Evolutionary conservation across 1,140 invertebrate genomes (phyloP).

Genomic region (Conopomorpha cramerella): DNA sequence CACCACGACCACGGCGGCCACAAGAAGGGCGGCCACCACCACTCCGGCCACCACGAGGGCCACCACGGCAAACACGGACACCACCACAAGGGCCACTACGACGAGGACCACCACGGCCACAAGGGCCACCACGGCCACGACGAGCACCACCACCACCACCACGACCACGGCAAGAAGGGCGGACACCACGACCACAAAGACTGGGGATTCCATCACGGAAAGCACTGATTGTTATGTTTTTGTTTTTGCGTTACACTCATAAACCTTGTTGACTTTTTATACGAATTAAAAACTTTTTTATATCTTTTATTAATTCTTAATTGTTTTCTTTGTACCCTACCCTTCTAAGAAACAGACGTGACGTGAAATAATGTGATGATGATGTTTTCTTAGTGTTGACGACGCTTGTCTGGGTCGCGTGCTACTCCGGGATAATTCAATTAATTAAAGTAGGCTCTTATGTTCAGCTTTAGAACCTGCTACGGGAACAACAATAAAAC

Average conservation of each 20-base stretch:
- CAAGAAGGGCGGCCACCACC: slow-evolving; percentile 67
- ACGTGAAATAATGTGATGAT: too few relatives aligned
- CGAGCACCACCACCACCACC: slow-evolving; percentile 68
- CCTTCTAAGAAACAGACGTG: too few relatives aligned
- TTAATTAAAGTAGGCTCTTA: too few relatives aligned
- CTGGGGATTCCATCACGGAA: slow-evolving; percentile 63
- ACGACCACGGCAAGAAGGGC: slow-evolving; percentile 70
- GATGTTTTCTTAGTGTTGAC: too few relatives aligned
- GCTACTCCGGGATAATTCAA: too few relatives aligned
- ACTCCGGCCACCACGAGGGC: slow-evolving; percentile 65
- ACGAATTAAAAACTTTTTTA: slow-evolving; percentile 25
- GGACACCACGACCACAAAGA: slow-evolving; percentile 69
- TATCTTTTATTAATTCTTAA: too few relatives aligned
- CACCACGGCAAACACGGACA: slow-evolving; percentile 66
- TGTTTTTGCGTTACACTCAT: slow-evolving; percentile 7
- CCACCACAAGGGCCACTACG: slow-evolving; percentile 66
- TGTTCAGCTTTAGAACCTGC: too few relatives aligned
- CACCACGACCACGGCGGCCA: slow-evolving; percentile 63
- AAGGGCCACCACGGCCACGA: slow-evolving; percentile 69
- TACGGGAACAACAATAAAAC: too few relatives aligned
- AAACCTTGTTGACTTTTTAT: slow-evolving; percentile 17
- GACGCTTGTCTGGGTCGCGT: too few relatives aligned
- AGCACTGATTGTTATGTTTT: slow-evolving; percentile 37
- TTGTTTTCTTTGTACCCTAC: too few relatives aligned
- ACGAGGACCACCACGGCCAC: slow-evolving; percentile 66